phyloP scores from a whole-genome alignment of 2,888 invertebrate species.

The Leistus spinibarbis region DNA sequence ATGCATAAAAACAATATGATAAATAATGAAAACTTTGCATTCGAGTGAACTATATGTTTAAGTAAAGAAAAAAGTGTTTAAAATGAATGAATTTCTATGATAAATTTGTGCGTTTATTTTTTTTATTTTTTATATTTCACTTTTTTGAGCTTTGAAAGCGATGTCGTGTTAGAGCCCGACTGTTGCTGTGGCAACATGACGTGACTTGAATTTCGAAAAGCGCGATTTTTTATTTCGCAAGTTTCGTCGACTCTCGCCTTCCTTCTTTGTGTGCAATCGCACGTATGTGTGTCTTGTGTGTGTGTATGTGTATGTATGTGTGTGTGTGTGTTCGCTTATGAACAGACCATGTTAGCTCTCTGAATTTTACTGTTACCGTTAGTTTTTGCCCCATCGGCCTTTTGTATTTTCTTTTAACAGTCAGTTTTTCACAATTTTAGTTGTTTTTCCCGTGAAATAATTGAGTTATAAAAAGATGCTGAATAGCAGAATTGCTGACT shows the following conservation, averaged over 20 bases:
- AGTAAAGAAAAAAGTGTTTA: too few species aligned
- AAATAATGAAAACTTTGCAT: too few species aligned
- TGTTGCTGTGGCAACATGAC: slow-evolving; percentile 47
- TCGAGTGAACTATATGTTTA: too few species aligned
- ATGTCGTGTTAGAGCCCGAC: slow-evolving; percentile 55
- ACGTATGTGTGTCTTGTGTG: neutral
- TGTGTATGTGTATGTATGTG: neutral
- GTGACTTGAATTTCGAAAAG: slow-evolving; percentile 47
- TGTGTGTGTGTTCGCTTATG: neutral
- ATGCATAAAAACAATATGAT: too few species aligned
- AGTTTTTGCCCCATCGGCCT: neutral
- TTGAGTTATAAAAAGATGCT: slow-evolving; percentile 9
- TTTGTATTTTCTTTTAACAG: neutral
- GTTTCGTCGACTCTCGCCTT: neutral
- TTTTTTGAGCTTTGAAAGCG: slow-evolving; percentile 56
- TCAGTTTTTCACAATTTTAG: neutral
- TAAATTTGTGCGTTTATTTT: neutral
- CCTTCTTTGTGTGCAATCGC: neutral
- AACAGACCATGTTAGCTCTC: neutral
- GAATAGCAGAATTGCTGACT: neutral
- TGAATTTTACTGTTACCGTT: neutral
- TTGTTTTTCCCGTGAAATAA: slow-evolving; percentile 12
- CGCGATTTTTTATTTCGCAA: neutral
- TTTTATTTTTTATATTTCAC: slow-evolving; percentile 46
- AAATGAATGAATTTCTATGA: too few species aligned